Conservation (phyloP, 2,888 invertebrate genomes). For the Dryomyza anilis region DNA sequence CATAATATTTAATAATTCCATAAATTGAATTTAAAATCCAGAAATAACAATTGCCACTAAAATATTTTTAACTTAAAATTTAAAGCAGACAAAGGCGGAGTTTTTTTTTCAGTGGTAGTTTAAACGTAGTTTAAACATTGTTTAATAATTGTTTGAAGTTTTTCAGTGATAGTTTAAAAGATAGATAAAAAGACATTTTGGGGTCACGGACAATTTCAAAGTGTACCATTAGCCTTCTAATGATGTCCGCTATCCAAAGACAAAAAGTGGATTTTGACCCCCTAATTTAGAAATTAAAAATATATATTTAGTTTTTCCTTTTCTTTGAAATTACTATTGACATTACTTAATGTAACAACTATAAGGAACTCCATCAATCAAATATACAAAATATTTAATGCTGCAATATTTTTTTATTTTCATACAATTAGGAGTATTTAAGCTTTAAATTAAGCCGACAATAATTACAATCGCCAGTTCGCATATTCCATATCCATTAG, state of each 20-base stretch:
- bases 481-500: slow-evolving; percentile 41
- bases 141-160: no score
- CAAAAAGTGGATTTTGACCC: neutral
- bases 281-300: no score
- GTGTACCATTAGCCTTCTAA: no score
- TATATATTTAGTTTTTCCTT: no score
- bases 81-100: neutral
- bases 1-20: no score
- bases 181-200: neutral
- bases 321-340: neutral
- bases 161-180: no score
- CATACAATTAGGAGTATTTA: slow-evolving; percentile 38
- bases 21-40: no score
- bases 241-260: no score
- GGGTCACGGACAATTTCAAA: neutral
- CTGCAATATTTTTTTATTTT: slow-evolving; percentile 25
- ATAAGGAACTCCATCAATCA: neutral
- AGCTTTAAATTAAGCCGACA: slow-evolving; percentile 34
- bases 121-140: no score
- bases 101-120: no score
- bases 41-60: neutral
- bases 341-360: neutral
- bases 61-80: neutral
- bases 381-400: neutral
- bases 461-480: slow-evolving; percentile 44